These are phyloP conservation scores for Napeogenes sylphis DNA, from an alignment of 2,888 invertebrate species.

Conservation along the genomic window DNA sequence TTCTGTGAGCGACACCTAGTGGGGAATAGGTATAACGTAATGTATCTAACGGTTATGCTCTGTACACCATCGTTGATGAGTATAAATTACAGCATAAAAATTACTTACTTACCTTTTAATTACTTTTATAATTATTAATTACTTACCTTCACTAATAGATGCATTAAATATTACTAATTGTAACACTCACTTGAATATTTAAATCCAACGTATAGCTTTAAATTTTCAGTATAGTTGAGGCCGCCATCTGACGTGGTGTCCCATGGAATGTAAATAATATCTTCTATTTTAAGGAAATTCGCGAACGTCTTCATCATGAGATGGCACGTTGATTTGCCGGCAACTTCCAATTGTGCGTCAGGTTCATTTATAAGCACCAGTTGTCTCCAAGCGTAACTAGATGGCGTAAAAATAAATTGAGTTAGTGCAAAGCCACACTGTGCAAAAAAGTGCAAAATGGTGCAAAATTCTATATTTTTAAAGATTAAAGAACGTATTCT, in stretches of 20 bases:
- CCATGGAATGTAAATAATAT: conserved; percentile 75
- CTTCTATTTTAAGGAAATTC: conserved; percentile 71
- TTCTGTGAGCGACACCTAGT: conserved; percentile 26
- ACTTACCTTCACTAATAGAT: conserved; percentile 6
- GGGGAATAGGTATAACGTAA: conserved; percentile 21
- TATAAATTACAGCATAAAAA: too few species aligned
- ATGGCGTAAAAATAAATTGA: conserved; percentile 59
- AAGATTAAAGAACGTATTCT: neutral
- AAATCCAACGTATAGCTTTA: conserved; percentile 81
- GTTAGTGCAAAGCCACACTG: conserved; percentile 63
- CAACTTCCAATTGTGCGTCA: conserved; percentile 81
- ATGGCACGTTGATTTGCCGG: conserved; percentile 84
- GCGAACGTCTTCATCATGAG: conserved; percentile 85
- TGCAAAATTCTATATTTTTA: neutral
- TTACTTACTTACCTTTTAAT: too few species aligned
- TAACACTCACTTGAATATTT: conserved; percentile 83
- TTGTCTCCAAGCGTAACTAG: conserved; percentile 83
- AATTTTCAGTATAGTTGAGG: conserved; percentile 77
- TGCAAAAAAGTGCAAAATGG: conserved; percentile 39
- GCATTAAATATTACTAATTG: neutral
- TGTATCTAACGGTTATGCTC: neutral
- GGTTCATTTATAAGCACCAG: conserved; percentile 85
- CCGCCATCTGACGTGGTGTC: conserved; percentile 79
- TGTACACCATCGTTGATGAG: too few species aligned
- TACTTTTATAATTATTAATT: neutral